Base-by-base conservation (phyloP, 2,797 vertebrate genomes). In the Sciurus carolinensis region DNA sequence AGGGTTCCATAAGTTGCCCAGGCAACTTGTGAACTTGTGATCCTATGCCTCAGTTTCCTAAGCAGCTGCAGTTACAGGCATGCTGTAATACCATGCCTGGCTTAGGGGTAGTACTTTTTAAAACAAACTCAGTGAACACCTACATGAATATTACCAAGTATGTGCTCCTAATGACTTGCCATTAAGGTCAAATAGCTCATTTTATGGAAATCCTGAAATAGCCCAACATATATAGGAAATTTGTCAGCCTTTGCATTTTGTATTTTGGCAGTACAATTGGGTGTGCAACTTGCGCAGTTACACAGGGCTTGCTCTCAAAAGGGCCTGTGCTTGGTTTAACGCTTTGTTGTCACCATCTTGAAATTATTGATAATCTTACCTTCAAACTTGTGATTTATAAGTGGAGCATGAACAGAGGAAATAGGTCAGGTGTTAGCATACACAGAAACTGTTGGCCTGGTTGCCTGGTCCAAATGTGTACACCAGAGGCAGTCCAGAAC, bases 361-460 rank as follows among this genome's bases (percentile, higher is more conserved):
- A 85, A 87, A 88, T 81, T 93, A 33, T 75, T 83, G 80, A 72
- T 47, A 73, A 57, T 75, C 87, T 94, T 84, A 93, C 52, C 71
- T 82, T 71, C 85, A 69, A 94, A 96, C 26, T 72, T 93, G 52
- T 52, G 13, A n/a, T 93, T 79, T 88, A 18, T 94, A 86, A 94
- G 59, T 22, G 59, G 39, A 36, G 72, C 20, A 57, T 30, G 39
- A 66, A 10, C 6, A 91, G 6, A 92, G 69, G 62, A 94, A 87
- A 79, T 39, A 88, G 30, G 44, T n/a, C 59, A 90, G 33, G 14
- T 36, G 42, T 72, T 64, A 87, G 39, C 50, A 81, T n/a, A 87
- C 42, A 57, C 5, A 83, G 47, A 87, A 87, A 26, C 39, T 90
- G 50, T 5, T 91, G 62, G 47, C 39, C 26, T 80, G 71, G 89